A percentile compares a stretch with the other conserved stretches of the same genome.
These are phyloP conservation scores for Halictus rubicundus DNA, from an alignment of 1,140 invertebrate genomes.

Conservation along the genomic window DNA sequence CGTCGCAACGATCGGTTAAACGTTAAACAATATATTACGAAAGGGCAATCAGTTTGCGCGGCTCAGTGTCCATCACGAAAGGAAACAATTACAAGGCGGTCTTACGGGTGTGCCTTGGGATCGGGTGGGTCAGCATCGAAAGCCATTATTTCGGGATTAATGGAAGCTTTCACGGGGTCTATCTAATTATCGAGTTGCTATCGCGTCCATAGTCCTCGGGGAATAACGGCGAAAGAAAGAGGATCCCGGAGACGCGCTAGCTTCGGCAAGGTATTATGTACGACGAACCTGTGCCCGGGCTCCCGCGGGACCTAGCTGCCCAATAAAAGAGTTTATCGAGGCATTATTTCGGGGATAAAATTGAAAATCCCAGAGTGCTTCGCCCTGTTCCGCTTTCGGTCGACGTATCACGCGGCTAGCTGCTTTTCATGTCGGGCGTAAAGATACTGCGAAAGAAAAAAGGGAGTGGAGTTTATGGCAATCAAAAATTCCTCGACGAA, in stretches of 20 bases:
- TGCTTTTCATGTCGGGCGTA: too few relatives aligned
- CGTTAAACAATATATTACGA: neutral
- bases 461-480: constrained; percentile 36
- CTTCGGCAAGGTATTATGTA: neutral
- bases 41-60: neutral
- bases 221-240: constrained; percentile 1
- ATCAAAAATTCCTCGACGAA: constrained; percentile 52
- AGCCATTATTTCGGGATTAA: constrained; percentile 8
- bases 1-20: neutral
- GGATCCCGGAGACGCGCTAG: neutral
- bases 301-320: neutral
- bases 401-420: too few relatives aligned
- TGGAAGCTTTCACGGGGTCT: constrained; percentile 6
- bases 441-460: neutral
- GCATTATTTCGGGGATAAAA: constrained; percentile 54
- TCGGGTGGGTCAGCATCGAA: neutral
- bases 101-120: neutral
- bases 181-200: constrained; percentile 48
- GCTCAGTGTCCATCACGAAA: neutral
- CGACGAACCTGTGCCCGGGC: constrained; percentile 18
- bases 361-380: constrained; percentile 38
- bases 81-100: constrained; percentile 11
- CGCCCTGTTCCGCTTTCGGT: neutral
- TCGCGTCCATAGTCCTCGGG: constrained; percentile 7
- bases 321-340: constrained; percentile 58